phyloP scores from a whole-genome alignment of 2,797 vertebrate genomes.

The Crenuchus spilurus region DNA sequence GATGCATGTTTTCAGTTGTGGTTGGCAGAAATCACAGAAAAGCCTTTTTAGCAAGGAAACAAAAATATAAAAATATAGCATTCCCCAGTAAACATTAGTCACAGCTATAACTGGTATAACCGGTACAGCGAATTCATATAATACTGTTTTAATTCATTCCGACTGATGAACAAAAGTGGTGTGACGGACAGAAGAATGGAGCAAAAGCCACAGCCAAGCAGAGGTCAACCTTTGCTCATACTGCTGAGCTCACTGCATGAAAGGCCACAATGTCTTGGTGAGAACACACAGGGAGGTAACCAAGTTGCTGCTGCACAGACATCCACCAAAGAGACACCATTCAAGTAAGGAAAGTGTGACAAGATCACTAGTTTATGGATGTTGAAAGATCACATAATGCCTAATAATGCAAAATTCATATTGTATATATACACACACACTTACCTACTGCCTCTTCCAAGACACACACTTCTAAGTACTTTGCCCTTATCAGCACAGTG shows the following conservation, averaged over 20 bases:
- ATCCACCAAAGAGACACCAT: background rate
- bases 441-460: too few relatives aligned
- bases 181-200: background rate
- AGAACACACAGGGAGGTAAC: background rate
- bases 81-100: too few relatives aligned
- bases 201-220: background rate
- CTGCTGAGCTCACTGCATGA: too few relatives aligned
- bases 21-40: too few relatives aligned
- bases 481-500: background rate
- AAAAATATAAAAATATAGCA: too few relatives aligned
- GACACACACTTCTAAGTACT: too few relatives aligned
- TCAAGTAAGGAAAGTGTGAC: background rate
- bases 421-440: too few relatives aligned
- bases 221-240: background rate
- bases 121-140: too few relatives aligned
- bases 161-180: background rate
- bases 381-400: background rate
- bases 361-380: background rate
- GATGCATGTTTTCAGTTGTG: too few relatives aligned
- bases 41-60: too few relatives aligned
- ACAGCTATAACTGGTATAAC: background rate
- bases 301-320: background rate
- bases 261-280: background rate
- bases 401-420: too few relatives aligned
- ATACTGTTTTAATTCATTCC: background rate